These are phyloP conservation scores for Cataglyphis hispanica DNA, from an alignment of 1,140 invertebrate species.

Conservation along the genomic window DNA sequence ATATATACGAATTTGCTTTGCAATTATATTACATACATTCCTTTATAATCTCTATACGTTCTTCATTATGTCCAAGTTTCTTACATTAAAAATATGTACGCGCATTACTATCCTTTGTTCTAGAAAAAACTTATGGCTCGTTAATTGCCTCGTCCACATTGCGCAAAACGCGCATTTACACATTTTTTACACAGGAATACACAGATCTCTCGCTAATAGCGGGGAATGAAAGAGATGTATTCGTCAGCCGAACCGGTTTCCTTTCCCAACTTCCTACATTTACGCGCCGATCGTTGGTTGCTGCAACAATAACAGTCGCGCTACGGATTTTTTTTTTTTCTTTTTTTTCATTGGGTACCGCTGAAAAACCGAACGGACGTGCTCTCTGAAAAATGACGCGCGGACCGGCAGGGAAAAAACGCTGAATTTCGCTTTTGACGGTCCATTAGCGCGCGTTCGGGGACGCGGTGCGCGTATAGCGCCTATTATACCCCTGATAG, in stretches of 20 bases:
- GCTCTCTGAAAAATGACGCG: constrained; percentile 68
- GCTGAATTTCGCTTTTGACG: constrained; percentile 62
- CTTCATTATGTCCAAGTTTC: constrained; percentile 21
- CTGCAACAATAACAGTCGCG: constrained; percentile 45
- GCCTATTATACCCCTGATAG: constrained; percentile 60
- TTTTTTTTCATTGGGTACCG: constrained; percentile 29
- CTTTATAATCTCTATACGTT: constrained; percentile 1
- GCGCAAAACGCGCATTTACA: neutral
- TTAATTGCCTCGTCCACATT: constrained; percentile 13
- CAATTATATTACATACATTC: neutral
- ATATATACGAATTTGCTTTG: constrained; percentile 30
- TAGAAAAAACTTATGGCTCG: constrained; percentile 21
- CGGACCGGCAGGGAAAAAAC: constrained; percentile 38
- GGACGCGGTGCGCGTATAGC: constrained; percentile 1
- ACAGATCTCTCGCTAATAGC: constrained; percentile 24
- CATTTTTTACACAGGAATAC: constrained; percentile 9
- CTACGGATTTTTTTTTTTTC: constrained; percentile 6
- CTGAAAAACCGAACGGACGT: constrained; percentile 45
- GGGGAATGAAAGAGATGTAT: constrained; percentile 23
- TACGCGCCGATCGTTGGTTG: constrained; percentile 47
- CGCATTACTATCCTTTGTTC: neutral
- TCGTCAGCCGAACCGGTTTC: constrained; percentile 44
- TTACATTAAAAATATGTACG: constrained; percentile 13
- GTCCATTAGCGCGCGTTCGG: constrained; percentile 57
- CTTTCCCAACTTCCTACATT: constrained; percentile 57